Conservation (phyloP, 1,140 invertebrate genomes). For the Antheraea mylitta region DNA sequence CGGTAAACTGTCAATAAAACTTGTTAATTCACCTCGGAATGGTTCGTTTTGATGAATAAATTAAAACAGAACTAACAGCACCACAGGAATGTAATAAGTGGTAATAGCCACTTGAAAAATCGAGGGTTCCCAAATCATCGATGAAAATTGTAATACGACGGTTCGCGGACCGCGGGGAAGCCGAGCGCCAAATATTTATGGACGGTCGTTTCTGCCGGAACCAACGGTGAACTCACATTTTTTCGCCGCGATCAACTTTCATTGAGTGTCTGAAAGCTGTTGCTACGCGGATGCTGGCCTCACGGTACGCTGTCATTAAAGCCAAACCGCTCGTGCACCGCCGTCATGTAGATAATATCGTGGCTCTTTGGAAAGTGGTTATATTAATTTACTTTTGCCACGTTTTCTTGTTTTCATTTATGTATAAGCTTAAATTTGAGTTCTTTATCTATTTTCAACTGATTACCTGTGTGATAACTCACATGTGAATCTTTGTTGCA, state of each 20-base stretch:
- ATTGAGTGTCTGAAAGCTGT: conserved; percentile 71
- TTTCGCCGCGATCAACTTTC: conserved; percentile 71
- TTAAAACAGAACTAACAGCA: conserved; percentile 31
- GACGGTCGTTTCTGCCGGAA: conserved; percentile 41
- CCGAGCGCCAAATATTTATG: conserved; percentile 55
- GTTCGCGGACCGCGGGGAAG: conserved; percentile 23
- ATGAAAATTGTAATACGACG: conserved; percentile 30
- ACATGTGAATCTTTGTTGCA: no score
- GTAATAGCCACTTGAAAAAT: conserved; percentile 22
- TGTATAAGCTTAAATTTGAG: not conserved
- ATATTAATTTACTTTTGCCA: conserved; percentile 56
- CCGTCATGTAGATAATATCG: conserved; percentile 73
- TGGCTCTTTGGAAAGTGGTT: conserved; percentile 64
- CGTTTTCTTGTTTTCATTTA: conserved; percentile 49
- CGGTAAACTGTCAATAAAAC: conserved; percentile 37
- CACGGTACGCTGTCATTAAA: conserved; percentile 63
- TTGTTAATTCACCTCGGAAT: conserved; percentile 38
- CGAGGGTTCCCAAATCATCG: conserved; percentile 18
- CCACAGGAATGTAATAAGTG: conserved; percentile 29
- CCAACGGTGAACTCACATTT: conserved; percentile 46
- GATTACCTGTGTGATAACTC: no score
- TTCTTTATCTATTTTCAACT: not conserved
- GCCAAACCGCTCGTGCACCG: conserved; percentile 60
- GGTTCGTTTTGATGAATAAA: conserved; percentile 40
- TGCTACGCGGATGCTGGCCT: conserved; percentile 73